phyloP scores from a whole-genome alignment of 2,113 vertebrate genomes.

The Caracal caracal region DNA sequence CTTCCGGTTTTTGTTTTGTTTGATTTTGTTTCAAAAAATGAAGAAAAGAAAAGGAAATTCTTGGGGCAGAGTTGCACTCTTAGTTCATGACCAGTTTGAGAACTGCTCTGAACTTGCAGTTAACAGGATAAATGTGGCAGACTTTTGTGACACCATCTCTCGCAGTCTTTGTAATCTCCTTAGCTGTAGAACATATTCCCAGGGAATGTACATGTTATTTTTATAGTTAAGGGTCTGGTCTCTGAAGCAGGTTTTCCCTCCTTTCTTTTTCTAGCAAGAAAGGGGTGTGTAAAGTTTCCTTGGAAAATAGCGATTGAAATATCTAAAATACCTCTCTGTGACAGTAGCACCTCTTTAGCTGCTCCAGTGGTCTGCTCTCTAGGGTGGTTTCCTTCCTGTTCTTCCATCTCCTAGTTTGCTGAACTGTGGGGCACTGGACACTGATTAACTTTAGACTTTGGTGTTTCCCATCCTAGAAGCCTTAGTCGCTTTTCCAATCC shows the following conservation, averaged over 20 bases:
- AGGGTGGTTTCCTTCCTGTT: not conserved
- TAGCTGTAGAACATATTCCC: conserved; percentile 78
- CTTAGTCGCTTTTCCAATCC: not conserved
- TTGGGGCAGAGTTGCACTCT: conserved; percentile 60
- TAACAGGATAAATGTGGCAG: conserved; percentile 30
- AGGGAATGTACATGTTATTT: conserved; percentile 82
- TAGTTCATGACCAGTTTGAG: conserved; percentile 54
- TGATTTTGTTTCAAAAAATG: conserved; percentile 62
- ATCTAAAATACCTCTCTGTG: conserved; percentile 81
- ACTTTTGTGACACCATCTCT: conserved; percentile 72
- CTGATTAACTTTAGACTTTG: conserved; percentile 4
- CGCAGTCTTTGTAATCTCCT: conserved; percentile 74
- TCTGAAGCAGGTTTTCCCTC: conserved; percentile 69
- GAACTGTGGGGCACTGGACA: not conserved
- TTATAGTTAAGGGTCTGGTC: conserved; percentile 79
- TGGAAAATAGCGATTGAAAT: conserved; percentile 79
- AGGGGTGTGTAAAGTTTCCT: conserved; percentile 62
- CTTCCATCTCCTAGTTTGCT: conserved; percentile 27
- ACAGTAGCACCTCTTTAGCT: conserved; percentile 56
- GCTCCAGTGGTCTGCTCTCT: conserved; percentile 38
- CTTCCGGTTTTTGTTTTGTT: conserved; percentile 56
- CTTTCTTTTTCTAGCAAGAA: conserved; percentile 71
- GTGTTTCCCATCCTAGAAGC: conserved; percentile 39
- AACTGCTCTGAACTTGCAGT: conserved; percentile 48
- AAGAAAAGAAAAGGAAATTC: conserved; percentile 65